These are phyloP conservation scores for Amphiprion percula DNA, from an alignment of 2,113 vertebrate species.

Conservation along the genomic window DNA sequence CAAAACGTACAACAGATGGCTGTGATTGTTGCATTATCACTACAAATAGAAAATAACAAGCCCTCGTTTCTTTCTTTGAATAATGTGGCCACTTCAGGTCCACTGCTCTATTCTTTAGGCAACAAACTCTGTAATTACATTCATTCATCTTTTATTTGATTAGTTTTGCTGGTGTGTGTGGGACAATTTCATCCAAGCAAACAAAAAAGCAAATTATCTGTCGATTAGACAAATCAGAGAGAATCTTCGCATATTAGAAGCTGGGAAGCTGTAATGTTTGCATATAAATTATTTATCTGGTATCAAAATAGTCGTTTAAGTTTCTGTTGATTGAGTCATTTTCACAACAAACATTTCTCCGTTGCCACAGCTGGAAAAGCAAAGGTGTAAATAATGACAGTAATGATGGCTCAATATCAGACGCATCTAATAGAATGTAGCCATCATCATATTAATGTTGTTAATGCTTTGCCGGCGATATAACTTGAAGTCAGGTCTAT, in stretches of 20 bases:
- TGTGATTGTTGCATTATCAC: not conserved
- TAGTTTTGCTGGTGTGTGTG: conserved; percentile 9
- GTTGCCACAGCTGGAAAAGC: not conserved
- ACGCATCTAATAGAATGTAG: not conserved
- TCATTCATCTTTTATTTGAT: conserved; percentile 15
- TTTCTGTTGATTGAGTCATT: not conserved
- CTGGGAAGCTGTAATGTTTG: not conserved
- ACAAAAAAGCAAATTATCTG: not conserved
- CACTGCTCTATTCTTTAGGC: conserved; percentile 14
- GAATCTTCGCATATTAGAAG: not conserved
- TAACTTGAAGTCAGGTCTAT: not conserved
- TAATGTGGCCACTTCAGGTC: conserved; percentile 8
- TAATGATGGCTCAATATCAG: conserved; percentile 2
- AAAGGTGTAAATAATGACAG: not conserved
- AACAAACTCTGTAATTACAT: not conserved
- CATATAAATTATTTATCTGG: not conserved
- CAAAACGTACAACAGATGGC: not conserved
- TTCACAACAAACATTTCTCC: not conserved
- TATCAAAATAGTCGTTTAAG: not conserved
- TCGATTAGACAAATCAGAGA: conserved; percentile 14
- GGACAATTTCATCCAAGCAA: not conserved
- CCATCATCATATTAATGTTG: not conserved
- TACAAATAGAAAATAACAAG: conserved; percentile 3
- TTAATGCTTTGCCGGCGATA: not conserved
- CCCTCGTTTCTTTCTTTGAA: conserved; percentile 8